A percentile compares a stretch with the other conserved stretches of the same genome.
Evolutionary conservation across 2,888 invertebrate species (phyloP).

Genomic region (Nymphalis c-album): DNA sequence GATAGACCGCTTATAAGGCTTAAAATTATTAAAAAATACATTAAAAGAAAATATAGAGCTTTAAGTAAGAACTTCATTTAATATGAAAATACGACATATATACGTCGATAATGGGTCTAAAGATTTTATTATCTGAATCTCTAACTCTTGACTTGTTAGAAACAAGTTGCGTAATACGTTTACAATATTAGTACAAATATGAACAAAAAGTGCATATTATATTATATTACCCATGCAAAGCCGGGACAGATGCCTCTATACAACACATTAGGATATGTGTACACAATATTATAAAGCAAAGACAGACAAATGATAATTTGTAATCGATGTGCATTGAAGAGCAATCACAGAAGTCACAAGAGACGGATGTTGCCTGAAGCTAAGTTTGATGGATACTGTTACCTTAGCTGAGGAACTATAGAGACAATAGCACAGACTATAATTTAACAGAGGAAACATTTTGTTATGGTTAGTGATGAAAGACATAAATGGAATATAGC

Average conservation of each 20-base stretch:
- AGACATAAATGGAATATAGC: no score
- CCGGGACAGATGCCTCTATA: not conserved
- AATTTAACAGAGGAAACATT: not conserved
- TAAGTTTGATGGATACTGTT: conserved; percentile 66
- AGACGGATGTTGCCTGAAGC: conserved; percentile 65
- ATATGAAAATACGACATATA: no score
- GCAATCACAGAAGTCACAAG: conserved; percentile 72
- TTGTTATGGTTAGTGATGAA: not conserved
- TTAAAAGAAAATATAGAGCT: no score
- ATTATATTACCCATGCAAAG: not conserved
- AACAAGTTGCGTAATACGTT: no score
- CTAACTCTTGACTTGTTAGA: no score
- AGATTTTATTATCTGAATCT: no score
- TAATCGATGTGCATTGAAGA: conserved; percentile 35
- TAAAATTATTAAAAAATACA: no score
- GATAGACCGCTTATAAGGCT: no score
- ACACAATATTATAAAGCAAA: conserved; percentile 16
- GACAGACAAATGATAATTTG: conserved; percentile 9
- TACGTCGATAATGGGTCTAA: no score
- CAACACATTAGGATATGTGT: not conserved
- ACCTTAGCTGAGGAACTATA: conserved; percentile 45
- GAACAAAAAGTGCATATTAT: no score
- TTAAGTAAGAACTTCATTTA: no score
- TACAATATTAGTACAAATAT: no score
- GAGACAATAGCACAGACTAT: conserved; percentile 33